Conservation (phyloP, 2,888 invertebrate species). For the Sminthurides aquaticus region DNA sequence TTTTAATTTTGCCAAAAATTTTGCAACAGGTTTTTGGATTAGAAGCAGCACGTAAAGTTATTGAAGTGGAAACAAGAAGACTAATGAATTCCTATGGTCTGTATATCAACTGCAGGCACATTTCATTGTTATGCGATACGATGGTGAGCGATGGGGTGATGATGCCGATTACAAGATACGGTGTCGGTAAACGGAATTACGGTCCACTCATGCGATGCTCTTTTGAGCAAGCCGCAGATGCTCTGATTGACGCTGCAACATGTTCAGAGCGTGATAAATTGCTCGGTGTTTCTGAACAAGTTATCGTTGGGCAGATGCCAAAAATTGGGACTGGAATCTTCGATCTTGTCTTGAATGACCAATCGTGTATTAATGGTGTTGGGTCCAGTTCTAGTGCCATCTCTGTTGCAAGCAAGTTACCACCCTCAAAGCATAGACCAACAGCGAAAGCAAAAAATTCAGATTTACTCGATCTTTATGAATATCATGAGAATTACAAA, state of each 20-base stretch:
- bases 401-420: slow-evolving; percentile 49
- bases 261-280: slow-evolving; percentile 97
- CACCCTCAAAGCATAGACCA: slow-evolving; percentile 47
- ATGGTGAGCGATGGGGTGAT: slow-evolving; percentile 99
- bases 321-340: slow-evolving; percentile 72
- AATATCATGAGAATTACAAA: too few relatives aligned
- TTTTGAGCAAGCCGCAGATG: slow-evolving; percentile 99
- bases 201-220: slow-evolving; percentile 98
- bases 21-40: slow-evolving; percentile 85
- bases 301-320: slow-evolving; percentile 96
- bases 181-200: slow-evolving; percentile 95
- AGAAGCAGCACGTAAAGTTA: slow-evolving; percentile 97
- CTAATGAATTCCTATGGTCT: slow-evolving; percentile 98
- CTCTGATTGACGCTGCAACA: slow-evolving; percentile 93
- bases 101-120: slow-evolving; percentile 98
- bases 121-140: slow-evolving; percentile 97
- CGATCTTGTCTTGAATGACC: slow-evolving; percentile 91
- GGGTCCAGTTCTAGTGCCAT: slow-evolving; percentile 61
- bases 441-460: too few relatives aligned
- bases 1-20: neutral
- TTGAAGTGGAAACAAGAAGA: slow-evolving; percentile 99
- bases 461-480: too few relatives aligned
- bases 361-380: slow-evolving; percentile 95
- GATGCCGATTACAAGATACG: slow-evolving; percentile 99
- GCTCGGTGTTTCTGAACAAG: slow-evolving; percentile 97